Base-by-base conservation (phyloP, 2,797 vertebrate genomes). In the Malurus splendens region DNA sequence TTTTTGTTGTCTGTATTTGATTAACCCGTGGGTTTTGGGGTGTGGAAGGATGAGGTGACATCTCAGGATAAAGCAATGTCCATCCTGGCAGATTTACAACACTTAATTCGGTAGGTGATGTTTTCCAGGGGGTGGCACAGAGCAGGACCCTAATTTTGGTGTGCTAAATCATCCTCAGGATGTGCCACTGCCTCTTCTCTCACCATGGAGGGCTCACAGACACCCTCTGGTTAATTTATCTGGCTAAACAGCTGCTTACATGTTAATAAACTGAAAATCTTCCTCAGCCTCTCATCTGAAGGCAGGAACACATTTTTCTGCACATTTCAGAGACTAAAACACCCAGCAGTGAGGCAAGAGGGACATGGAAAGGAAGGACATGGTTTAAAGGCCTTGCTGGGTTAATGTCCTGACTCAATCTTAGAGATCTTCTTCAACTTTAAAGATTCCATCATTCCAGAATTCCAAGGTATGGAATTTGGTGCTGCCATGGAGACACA, bases 401-500 rank as follows among this genome's bases (percentile, higher is more conserved):
- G 24, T 33, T 30, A 27, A 7, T 45, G 56, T 28, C 1, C 39
- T 28, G 24, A 12, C 14, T 68, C 0, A 0, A 23, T 6, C 32
- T 15, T 7, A 11, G 61, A 50, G 11, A 28, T 17, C n/a, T 22
- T 87, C 22, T 55, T 32, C 28, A 56, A 19, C 28, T 14, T 25
- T 16, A 22, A n/a, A 9, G 30, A 56, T 39, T 45, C 55, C 56
- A 44, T 3, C 3, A 62, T 56, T 68, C 77, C 9, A 0, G 17
- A 3, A 23, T 57, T 57, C 24, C 11, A 3, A 12, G 3, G 8
- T 23, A 32, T 32, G 32, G 32, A 32, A 32, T 32, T 7, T 67
- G 57, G 18, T 81, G 22, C 65, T 72, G 48, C 55, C 16, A 1
- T 8, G 30, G 50, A 57, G 65, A n/a, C 0, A 2, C 10, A 10